A percentile compares a stretch with the other conserved stretches of the same genome.
Evolutionary conservation across 1,140 invertebrate genomes (phyloP).

Genomic region (Rhopalosiphum padi): DNA sequence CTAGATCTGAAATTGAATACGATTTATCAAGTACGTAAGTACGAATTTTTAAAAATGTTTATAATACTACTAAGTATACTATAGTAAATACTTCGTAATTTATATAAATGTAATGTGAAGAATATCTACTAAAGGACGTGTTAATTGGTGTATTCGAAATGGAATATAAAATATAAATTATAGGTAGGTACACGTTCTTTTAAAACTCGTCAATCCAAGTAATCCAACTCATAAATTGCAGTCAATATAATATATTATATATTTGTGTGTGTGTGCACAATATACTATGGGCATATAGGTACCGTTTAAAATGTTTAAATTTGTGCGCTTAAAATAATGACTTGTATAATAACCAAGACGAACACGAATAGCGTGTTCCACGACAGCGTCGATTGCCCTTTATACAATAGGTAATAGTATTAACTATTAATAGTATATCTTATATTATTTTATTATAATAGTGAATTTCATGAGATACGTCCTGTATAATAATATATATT

Average conservation of each 20-base stretch:
- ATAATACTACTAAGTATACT: no score
- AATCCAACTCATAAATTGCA: not conserved
- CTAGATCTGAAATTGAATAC: not conserved
- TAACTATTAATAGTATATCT: not conserved
- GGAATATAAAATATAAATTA: no score
- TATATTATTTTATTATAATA: not conserved
- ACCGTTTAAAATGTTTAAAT: not conserved
- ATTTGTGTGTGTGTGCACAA: not conserved
- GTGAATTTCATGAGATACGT: not conserved
- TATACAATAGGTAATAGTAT: not conserved
- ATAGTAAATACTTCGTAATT: not conserved
- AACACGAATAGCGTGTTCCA: constrained; percentile 10
- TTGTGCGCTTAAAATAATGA: not conserved
- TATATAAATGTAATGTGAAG: not conserved
- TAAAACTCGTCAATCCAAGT: not conserved
- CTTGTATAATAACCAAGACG: not conserved
- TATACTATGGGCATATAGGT: not conserved
- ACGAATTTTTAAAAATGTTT: not conserved
- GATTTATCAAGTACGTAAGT: not conserved
- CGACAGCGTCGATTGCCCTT: not conserved
- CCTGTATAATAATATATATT: not conserved
- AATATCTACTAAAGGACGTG: not conserved
- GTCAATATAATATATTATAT: not conserved
- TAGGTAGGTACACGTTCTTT: not conserved
- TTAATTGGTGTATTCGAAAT: not conserved